Evolutionary conservation across 30 jellyfish, hydroid and myxozoan genomes (phyloP).

Genomic region (Euphysa ruthae): DNA sequence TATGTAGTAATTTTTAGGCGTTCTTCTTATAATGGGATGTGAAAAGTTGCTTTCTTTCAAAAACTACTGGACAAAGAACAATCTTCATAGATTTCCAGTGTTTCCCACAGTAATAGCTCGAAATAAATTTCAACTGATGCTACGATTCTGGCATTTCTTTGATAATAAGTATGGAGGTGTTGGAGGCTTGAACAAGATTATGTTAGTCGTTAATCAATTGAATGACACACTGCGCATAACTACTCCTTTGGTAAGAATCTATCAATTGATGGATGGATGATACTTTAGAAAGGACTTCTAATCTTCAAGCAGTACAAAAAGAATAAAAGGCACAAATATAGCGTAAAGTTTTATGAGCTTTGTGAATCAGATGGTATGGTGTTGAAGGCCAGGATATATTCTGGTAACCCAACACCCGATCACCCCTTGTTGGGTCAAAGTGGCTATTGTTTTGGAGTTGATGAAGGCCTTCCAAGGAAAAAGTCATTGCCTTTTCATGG

Average conservation of each 20-base stretch:
- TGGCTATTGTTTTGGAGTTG: conserved; percentile 14
- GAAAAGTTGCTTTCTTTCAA: conserved; percentile 9
- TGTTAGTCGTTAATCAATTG: conserved; percentile 5
- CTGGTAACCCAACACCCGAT: conserved; percentile 11
- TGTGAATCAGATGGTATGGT: conserved; percentile 13
- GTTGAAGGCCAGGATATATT: conserved; percentile 1
- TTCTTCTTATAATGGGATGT: conserved; percentile 14
- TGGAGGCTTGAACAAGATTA: conserved; percentile 20
- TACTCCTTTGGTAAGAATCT: not conserved
- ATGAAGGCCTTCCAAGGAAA: conserved; percentile 5
- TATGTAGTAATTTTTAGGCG: conserved; percentile 19
- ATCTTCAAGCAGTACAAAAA: conserved; percentile 25
- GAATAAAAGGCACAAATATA: conserved; percentile 27
- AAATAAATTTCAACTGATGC: conserved; percentile 11
- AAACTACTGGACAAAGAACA: conserved; percentile 18
- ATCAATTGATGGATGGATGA: conserved; percentile 18
- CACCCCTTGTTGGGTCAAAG: conserved; percentile 14
- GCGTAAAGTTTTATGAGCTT: conserved; percentile 16
- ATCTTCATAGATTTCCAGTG: not conserved
- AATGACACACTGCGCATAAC: conserved; percentile 1
- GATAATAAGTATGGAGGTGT: conserved; percentile 2
- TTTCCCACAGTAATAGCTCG: conserved; percentile 3
- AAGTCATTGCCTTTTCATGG: too few species aligned
- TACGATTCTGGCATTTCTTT: conserved; percentile 21
- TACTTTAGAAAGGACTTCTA: conserved; percentile 30